Evolutionary conservation across 2,888 invertebrate genomes (phyloP).

Genomic region (Torymus tubicola): DNA sequence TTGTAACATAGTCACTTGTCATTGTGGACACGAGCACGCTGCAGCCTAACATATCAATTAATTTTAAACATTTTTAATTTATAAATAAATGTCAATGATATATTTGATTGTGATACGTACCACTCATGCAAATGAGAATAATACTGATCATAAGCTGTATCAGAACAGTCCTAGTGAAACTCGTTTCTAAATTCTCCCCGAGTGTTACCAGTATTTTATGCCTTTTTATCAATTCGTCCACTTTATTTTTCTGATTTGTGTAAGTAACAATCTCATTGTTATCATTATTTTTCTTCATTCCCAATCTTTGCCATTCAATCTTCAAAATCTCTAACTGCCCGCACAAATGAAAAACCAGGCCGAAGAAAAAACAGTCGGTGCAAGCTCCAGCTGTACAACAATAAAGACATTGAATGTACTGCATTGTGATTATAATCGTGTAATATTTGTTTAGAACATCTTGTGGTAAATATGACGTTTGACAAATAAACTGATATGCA

Average conservation of each 20-base stretch:
- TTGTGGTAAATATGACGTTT: slow-evolving; percentile 41
- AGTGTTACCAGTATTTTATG: slow-evolving; percentile 41
- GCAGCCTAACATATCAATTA: slow-evolving; percentile 32
- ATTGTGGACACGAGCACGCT: slow-evolving; percentile 39
- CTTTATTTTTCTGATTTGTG: neutral
- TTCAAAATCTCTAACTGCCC: slow-evolving; percentile 51
- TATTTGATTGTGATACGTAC: slow-evolving; percentile 16
- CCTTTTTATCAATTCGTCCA: slow-evolving; percentile 10
- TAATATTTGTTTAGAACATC: slow-evolving; percentile 23
- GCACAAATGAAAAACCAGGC: slow-evolving; percentile 44
- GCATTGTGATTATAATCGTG: neutral
- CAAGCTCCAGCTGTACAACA: slow-evolving; percentile 44
- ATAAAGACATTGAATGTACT: slow-evolving; percentile 49
- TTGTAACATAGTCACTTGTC: slow-evolving; percentile 40
- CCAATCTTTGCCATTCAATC: slow-evolving; percentile 33
- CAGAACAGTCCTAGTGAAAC: slow-evolving; percentile 38
- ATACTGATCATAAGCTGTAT: slow-evolving; percentile 47
- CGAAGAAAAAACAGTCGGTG: slow-evolving; percentile 53
- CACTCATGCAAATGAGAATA: slow-evolving; percentile 53
- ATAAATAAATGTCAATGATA: too few relatives aligned
- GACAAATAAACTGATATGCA: slow-evolving; percentile 39
- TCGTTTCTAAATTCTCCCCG: slow-evolving; percentile 44
- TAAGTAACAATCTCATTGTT: too few relatives aligned
- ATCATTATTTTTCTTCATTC: neutral
- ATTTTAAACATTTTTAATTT: too few relatives aligned